Base-by-base conservation (phyloP, 2,113 vertebrate genomes). In the Amazona vittata region DNA sequence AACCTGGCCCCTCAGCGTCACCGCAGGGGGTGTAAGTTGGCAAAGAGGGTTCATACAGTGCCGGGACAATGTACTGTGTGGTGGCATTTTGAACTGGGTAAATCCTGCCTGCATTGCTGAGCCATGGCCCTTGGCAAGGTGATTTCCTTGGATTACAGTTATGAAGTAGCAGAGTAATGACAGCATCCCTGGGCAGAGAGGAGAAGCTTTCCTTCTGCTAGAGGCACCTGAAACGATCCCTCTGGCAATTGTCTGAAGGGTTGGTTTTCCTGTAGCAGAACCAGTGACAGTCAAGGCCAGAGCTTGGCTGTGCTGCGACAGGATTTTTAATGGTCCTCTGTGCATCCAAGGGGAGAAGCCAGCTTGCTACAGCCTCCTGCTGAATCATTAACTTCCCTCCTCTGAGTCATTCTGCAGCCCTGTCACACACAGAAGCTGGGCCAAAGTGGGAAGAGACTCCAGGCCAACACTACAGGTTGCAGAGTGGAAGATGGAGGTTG, bases 391-490 rank as follows among this genome's bases (percentile, higher is more conserved):
- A 59, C 71, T 81, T 77, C 59, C 31, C 59, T 88, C 50, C 59
- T 76, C 63, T 67, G 94, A 90, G 85, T 83, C 96, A 67, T 86
- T 59, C 91, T 83, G 94, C 96, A 57, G 93, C 86, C 83, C 71
- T 31, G 49, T 62, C 88, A 49, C 59, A 12, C 26, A 24, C 62
- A 31, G 55, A 50, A 65, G 71, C 1, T 0, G 53, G 19, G 21
- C 76, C 52, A 59, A 67, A 86, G 73, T n/a, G 55, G 18, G 64
- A 15, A 50, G 53, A 1, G 31, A 29, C 75, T 76, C 39, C 19
- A 8, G 79, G 18, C 1, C 6, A 13, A 50, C 31, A 25, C 2
- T 1, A 6, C 0, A 0, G 35, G 35, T 77, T 59, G 28, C 29
- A 29, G 46, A 39, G 53, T 53, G 14, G 71, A 77, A 89, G 37